Conservation (phyloP, 2,888 invertebrate genomes). For the Conops quadrifasciatus region DNA sequence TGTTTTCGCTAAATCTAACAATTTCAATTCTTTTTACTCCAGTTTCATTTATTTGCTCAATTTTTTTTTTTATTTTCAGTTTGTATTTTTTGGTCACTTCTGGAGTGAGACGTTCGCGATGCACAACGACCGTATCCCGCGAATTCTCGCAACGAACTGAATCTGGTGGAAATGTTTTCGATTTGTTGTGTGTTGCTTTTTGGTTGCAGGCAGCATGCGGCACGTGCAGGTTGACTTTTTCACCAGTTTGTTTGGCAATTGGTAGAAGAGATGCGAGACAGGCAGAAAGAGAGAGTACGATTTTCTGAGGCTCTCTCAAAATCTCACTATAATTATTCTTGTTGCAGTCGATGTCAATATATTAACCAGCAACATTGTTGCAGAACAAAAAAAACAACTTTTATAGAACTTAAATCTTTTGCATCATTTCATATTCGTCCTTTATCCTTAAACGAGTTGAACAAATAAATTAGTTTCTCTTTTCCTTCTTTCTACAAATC, state of each 20-base stretch:
- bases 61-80: slow-evolving; percentile 28
- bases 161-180: slow-evolving; percentile 37
- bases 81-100: slow-evolving; percentile 34
- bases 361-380: background rate
- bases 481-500: background rate
- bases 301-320: no score
- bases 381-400: background rate
- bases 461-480: background rate
- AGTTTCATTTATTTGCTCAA: slow-evolving; percentile 14
- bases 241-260: slow-evolving; percentile 20
- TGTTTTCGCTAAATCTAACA: no score
- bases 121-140: slow-evolving; percentile 54
- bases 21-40: background rate
- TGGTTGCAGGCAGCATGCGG: slow-evolving; percentile 26
- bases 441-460: background rate
- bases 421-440: no score
- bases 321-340: no score
- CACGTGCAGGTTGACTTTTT: slow-evolving; percentile 5
- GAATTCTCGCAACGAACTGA: slow-evolving; percentile 62
- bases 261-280: background rate
- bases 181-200: slow-evolving; percentile 41
- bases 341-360: background rate
- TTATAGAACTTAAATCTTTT: background rate
- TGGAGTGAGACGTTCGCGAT: background rate
- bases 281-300: background rate